Evolutionary conservation across 2,888 invertebrate species (phyloP), one percentile per base, ranked within the genome.

Genomic region (Nycteola revayana): DNA sequence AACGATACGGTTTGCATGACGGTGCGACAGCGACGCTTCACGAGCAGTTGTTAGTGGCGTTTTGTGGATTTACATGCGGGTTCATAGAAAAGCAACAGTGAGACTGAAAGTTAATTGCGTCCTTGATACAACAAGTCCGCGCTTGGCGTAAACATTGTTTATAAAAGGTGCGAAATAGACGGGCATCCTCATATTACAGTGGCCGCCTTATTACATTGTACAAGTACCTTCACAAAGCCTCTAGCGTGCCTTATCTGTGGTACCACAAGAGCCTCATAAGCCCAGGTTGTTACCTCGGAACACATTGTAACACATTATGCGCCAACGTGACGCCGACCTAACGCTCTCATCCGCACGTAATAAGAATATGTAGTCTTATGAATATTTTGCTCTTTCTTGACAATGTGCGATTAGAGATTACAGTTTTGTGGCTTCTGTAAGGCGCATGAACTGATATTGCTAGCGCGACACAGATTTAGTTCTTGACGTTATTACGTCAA

Each of bases 281-380:
- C 84, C 60, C 75, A 75, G 72, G 81, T 82, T 80, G 82, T 81
- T 85, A 84, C 84, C 81, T 80, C 73, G 49, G 67, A 81, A 85
- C 81, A 85, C 80, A 82, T 84, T 84, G 82, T 79, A 78, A 66
- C 78, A 82, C 79, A 83, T 85, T 84, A 85, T 80, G 81, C 78
- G 73, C 71, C 68, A 64, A 66, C 66, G 74, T 69, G 69, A 67
- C 72, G 64, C 66, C 75, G 66, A 74, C 74, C 71, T 70, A 72
- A 73, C 72, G 57, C 66, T 50, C 60, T 62, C 74, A 67, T 75
- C 62, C 67, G 55, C 75, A 69, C 73, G 68, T 83, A 79, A 77
- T 81, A 81, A 78, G 73, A 81, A 75, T 69, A 66, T 73, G 72
- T 73, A 72, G 67, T 67, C 75, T 73, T 78, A 76, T 79, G 77